Conservation (phyloP, 2,797 vertebrate genomes). For the Linurgus olivaceus region DNA sequence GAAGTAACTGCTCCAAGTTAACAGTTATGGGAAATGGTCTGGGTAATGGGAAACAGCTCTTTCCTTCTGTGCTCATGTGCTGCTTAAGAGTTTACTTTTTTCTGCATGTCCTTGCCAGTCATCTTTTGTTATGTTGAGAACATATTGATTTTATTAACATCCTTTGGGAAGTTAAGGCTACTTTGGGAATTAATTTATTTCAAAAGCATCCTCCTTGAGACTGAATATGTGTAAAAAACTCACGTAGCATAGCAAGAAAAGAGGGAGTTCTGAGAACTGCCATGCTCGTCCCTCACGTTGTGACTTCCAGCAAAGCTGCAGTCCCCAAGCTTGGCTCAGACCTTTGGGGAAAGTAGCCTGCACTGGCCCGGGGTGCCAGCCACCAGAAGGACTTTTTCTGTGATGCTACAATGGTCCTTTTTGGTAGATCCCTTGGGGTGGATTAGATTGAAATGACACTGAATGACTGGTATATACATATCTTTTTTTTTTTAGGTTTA, state of each 20-base stretch:
- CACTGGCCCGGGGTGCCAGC: neutral
- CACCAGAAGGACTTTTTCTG: neutral
- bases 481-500: neutral
- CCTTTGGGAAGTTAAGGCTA: neutral
- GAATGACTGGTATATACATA: neutral
- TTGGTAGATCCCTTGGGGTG: neutral
- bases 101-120: neutral
- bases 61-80: neutral
- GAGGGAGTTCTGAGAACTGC: neutral
- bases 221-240: neutral
- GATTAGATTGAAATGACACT: neutral
- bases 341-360: neutral
- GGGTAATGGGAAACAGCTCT: constrained; percentile 3
- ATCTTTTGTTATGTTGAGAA: neutral
- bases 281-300: rapidly evolving
- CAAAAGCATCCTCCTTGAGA: neutral
- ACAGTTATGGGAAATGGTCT: constrained; percentile 16
- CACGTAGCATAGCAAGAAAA: neutral
- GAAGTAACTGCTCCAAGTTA: neutral
- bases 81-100: neutral
- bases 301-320: neutral
- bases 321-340: rapidly evolving
- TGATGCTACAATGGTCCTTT: neutral
- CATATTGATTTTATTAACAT: neutral
- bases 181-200: neutral